Percentiles rank a stretch among this genome's conserved stretches.
Conservation (phyloP, 2,888 invertebrate species). For the Ptilodon capucinus region DNA sequence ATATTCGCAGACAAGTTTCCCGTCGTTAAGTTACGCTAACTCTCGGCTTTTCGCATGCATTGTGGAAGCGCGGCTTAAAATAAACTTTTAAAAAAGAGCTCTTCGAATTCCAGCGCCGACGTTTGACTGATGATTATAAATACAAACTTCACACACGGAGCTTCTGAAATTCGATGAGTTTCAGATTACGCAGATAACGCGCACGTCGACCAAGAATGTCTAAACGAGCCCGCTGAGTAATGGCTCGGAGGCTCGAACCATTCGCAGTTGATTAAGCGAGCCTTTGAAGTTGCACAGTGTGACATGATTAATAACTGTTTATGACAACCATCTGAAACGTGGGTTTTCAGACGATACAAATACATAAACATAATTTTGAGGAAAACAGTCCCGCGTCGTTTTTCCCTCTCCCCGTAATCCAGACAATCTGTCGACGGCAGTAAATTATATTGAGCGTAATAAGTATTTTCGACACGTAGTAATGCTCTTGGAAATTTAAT, state of each 20-base stretch:
- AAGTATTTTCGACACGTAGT: conserved; percentile 29
- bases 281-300: conserved; percentile 66
- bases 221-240: conserved; percentile 67
- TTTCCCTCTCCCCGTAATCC: conserved; percentile 35
- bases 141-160: conserved; percentile 28
- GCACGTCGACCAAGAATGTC: conserved; percentile 64
- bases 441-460: conserved; percentile 25
- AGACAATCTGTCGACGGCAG: conserved; percentile 36
- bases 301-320: conserved; percentile 76
- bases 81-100: conserved; percentile 39
- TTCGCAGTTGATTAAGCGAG: conserved; percentile 76
- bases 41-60: conserved; percentile 38
- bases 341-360: conserved; percentile 42
- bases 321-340: conserved; percentile 64
- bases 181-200: conserved; percentile 52
- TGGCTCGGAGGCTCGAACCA: conserved; percentile 63
- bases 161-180: conserved; percentile 40
- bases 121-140: conserved; percentile 41
- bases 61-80: conserved; percentile 32
- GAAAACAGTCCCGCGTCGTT: conserved; percentile 18
- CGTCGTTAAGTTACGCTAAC: conserved; percentile 22
- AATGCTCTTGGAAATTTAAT: conserved; percentile 20
- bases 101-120: conserved; percentile 34
- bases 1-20: conserved; percentile 26
- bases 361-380: conserved; percentile 32